These are phyloP conservation scores for Tachycineta bicolor DNA, from an alignment of 2,113 vertebrate genomes.

Conservation along the genomic window DNA sequence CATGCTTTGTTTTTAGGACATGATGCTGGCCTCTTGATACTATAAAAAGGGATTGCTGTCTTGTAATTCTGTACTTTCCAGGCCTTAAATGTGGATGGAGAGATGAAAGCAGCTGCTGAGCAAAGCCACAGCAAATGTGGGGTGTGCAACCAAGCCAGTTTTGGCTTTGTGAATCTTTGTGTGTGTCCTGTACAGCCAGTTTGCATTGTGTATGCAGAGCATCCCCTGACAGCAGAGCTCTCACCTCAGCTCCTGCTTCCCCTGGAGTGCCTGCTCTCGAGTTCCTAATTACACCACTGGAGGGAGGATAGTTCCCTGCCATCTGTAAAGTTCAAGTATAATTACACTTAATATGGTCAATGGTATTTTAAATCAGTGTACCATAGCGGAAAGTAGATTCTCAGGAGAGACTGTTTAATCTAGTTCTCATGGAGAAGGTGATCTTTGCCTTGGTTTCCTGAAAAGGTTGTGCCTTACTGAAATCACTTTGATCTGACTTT, in stretches of 20 bases:
- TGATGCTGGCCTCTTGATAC: not conserved
- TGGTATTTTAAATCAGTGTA: not conserved
- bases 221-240: not conserved
- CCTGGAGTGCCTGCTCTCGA: not conserved
- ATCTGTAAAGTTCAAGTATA: not conserved
- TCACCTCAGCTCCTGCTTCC: not conserved
- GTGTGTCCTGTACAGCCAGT: not conserved
- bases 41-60: not conserved
- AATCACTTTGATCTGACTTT: not conserved
- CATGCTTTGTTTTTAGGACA: not conserved
- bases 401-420: not conserved
- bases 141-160: not conserved
- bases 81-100: not conserved
- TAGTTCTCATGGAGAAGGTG: not conserved
- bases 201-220: not conserved
- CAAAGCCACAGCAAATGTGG: not conserved
- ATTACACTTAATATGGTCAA: not conserved
- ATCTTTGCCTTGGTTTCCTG: not conserved
- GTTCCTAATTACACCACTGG: not conserved
- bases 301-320: not conserved
- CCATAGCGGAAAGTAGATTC: fast-evolving
- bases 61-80: constrained; percentile 18
- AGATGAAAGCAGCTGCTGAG: not conserved
- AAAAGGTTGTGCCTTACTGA: not conserved
- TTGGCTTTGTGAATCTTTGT: not conserved